A percentile compares a stretch with the other conserved stretches of the same genome.
Conservation (phyloP, 2,113 vertebrate species). For the Hippocampus barbouri region DNA sequence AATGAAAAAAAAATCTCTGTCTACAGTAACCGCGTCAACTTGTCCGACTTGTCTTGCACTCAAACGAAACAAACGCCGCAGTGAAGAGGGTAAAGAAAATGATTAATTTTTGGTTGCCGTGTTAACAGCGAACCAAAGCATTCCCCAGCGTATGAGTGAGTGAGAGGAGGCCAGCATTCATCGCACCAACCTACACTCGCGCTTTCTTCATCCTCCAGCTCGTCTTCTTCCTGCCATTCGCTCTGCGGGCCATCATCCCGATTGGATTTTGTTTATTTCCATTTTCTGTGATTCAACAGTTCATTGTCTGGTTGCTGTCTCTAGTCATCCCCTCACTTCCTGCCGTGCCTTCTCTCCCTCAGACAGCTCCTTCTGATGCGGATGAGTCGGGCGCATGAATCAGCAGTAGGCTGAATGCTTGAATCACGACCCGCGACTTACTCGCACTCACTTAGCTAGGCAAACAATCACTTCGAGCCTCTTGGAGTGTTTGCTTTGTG, state of each 20-base stretch:
- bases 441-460: neutral
- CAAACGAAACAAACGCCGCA: slow-evolving; percentile 28
- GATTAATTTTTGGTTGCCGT: slow-evolving; percentile 25
- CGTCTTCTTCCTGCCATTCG: slow-evolving; percentile 14
- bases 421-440: slow-evolving; percentile 26
- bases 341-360: slow-evolving; percentile 18
- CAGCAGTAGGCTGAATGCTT: slow-evolving; percentile 34
- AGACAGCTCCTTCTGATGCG: slow-evolving; percentile 30
- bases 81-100: slow-evolving; percentile 22
- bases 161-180: slow-evolving; percentile 12
- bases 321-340: slow-evolving; percentile 29
- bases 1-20: no score
- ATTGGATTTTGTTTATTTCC: neutral
- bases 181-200: slow-evolving; percentile 15
- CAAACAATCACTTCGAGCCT: neutral
- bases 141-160: slow-evolving; percentile 12
- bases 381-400: slow-evolving; percentile 43
- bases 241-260: neutral
- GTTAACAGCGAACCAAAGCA: slow-evolving; percentile 42
- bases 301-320: slow-evolving; percentile 32
- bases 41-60: neutral
- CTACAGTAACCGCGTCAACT: no score
- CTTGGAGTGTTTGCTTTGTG: neutral
- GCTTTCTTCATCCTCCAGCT: slow-evolving; percentile 18
- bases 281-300: slow-evolving; percentile 43